Evolutionary conservation across 2,113 vertebrate genomes (phyloP).

Genomic region (Gracilinanus agilis): DNA sequence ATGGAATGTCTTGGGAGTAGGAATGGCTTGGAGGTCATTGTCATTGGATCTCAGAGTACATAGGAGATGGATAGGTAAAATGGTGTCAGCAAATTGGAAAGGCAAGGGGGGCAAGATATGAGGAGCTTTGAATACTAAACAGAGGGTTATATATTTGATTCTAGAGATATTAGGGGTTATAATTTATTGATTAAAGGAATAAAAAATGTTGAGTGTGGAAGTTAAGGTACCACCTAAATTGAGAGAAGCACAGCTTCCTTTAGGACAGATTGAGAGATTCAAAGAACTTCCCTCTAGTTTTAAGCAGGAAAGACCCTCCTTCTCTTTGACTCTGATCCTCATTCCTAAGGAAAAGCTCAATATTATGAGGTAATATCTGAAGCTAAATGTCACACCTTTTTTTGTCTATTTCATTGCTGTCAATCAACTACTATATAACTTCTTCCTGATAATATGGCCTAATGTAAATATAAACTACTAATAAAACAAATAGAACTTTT

Average conservation of each 20-base stretch:
- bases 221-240: constrained; percentile 1
- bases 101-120: background rate
- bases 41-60: background rate
- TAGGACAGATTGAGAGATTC: background rate
- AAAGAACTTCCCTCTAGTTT: background rate
- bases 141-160: background rate
- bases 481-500: constrained; percentile 27
- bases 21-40: background rate
- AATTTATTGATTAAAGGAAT: background rate
- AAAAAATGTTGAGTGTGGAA: constrained; percentile 12
- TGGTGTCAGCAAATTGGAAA: background rate
- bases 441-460: background rate
- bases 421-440: background rate
- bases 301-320: background rate
- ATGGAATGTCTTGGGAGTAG: background rate
- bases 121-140: background rate
- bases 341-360: background rate
- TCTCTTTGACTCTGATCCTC: background rate
- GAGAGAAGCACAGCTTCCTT: constrained; percentile 1
- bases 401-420: constrained; percentile 29
- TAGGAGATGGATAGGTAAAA: background rate
- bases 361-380: constrained; percentile 17
- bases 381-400: constrained; percentile 16
- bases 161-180: background rate
- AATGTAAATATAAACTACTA: constrained; percentile 4